Conservation (phyloP, 2,113 vertebrate species). For the Atrichornis clamosus region DNA sequence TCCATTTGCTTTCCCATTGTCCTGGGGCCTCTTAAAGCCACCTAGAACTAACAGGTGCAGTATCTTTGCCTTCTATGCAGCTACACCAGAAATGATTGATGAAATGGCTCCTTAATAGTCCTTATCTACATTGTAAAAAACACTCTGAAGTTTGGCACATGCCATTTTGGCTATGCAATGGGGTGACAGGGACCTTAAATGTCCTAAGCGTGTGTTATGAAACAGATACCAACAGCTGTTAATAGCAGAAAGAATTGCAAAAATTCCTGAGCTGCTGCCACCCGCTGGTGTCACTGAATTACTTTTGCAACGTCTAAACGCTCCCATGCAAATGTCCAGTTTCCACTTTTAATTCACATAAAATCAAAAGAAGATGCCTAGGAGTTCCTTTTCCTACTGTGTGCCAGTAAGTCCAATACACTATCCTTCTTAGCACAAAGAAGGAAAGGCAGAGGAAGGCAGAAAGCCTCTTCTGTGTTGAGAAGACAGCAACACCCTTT, state of each 20-base stretch:
- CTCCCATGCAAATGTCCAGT: not conserved
- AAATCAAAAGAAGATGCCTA: not conserved
- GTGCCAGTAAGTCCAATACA: not conserved
- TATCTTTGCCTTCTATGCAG: not conserved
- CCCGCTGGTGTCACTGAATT: accelerated
- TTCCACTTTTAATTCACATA: not conserved
- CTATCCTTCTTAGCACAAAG: not conserved
- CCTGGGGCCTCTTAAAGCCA: not conserved
- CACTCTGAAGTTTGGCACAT: not conserved
- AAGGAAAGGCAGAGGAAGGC: not conserved
- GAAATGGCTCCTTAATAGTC: not conserved
- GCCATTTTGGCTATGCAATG: not conserved
- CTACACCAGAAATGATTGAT: not conserved
- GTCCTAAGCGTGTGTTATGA: not conserved
- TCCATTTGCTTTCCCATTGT: not conserved
- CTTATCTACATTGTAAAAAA: not conserved
- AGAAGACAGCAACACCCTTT: not conserved
- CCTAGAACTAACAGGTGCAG: not conserved
- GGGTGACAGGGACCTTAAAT: not conserved
- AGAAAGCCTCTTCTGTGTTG: not conserved
- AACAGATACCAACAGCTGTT: not conserved
- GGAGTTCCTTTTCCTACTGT: not conserved
- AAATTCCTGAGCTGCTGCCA: not conserved
- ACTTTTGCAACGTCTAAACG: not conserved
- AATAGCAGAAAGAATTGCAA: not conserved